A percentile compares a stretch with the other conserved stretches of the same genome.
Evolutionary conservation across 2,113 vertebrate species (phyloP).

Genomic region (Saccopteryx leptura): DNA sequence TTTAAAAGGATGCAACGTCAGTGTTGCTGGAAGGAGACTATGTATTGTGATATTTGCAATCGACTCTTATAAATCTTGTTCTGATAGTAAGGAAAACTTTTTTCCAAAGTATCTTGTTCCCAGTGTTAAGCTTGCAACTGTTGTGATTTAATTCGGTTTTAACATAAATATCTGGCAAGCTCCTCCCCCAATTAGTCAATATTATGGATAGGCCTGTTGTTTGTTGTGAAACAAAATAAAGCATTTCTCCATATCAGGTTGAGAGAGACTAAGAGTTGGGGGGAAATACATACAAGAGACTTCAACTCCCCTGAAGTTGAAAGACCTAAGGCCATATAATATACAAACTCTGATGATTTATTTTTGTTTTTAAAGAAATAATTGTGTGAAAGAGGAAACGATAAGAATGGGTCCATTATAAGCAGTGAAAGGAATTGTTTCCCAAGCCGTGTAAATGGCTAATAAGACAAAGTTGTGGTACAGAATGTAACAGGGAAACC

Average conservation of each 20-base stretch:
- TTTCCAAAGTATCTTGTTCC: background rate
- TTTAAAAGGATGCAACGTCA: constrained; percentile 22
- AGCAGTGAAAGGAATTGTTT: constrained; percentile 33
- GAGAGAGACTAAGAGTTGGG: background rate
- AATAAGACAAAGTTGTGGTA: background rate
- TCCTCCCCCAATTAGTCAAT: background rate
- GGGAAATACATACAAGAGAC: background rate
- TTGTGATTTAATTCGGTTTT: constrained; percentile 38
- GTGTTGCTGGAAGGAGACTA: background rate
- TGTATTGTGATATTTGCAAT: background rate
- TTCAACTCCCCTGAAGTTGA: constrained; percentile 13
- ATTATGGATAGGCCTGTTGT: background rate
- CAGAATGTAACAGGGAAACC: constrained; percentile 16
- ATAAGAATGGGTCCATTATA: constrained; percentile 5
- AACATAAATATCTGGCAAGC: background rate
- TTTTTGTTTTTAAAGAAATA: constrained; percentile 52
- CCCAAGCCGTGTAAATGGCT: background rate
- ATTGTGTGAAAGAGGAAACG: background rate
- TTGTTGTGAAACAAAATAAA: background rate
- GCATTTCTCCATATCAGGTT: background rate
- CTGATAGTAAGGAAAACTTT: background rate
- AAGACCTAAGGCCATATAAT: constrained; percentile 7
- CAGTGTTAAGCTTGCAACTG: background rate
- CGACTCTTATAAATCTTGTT: background rate
- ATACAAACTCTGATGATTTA: constrained; percentile 9